Evolutionary conservation across 2,113 vertebrate genomes (phyloP).

Genomic region (Oophaga pumilio): DNA sequence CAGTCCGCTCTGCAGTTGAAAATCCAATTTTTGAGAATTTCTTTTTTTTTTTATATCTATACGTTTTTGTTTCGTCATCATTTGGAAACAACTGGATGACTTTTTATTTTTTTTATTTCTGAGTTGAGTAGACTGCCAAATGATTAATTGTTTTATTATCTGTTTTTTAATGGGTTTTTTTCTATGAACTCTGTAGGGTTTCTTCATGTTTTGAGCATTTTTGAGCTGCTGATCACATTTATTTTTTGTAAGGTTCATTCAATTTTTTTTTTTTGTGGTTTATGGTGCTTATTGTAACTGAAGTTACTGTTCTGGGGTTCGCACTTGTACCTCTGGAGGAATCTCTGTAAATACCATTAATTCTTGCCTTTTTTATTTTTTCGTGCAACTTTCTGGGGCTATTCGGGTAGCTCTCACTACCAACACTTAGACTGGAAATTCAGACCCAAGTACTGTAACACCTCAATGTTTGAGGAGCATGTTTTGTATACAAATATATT

Average conservation of each 20-base stretch:
- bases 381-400: constrained; percentile 83
- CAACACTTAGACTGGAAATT: constrained; percentile 96
- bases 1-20: constrained; percentile 75
- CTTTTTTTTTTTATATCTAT: constrained; percentile 54
- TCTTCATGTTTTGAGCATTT: constrained; percentile 64
- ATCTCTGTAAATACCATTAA: constrained; percentile 96
- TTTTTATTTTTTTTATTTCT: constrained; percentile 59
- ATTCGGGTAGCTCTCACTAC: constrained; percentile 87
- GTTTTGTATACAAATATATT: constrained; percentile 96
- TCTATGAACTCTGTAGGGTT: constrained; percentile 60
- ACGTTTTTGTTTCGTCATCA: constrained; percentile 60
- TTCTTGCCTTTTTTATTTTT: constrained; percentile 78
- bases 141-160: constrained; percentile 60
- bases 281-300: constrained; percentile 90
- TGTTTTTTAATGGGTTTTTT: constrained; percentile 47
- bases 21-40: constrained; percentile 46
- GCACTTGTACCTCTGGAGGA: constrained; percentile 76
- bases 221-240: constrained; percentile 73
- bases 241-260: constrained; percentile 71
- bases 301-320: constrained; percentile 84
- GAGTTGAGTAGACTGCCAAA: constrained; percentile 66
- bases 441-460: constrained; percentile 99
- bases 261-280: constrained; percentile 65
- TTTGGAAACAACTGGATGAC: constrained; percentile 60
- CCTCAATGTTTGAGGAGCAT: constrained; percentile 96